Conservation (phyloP, 2,113 vertebrate species). For the Albula glossodonta region DNA sequence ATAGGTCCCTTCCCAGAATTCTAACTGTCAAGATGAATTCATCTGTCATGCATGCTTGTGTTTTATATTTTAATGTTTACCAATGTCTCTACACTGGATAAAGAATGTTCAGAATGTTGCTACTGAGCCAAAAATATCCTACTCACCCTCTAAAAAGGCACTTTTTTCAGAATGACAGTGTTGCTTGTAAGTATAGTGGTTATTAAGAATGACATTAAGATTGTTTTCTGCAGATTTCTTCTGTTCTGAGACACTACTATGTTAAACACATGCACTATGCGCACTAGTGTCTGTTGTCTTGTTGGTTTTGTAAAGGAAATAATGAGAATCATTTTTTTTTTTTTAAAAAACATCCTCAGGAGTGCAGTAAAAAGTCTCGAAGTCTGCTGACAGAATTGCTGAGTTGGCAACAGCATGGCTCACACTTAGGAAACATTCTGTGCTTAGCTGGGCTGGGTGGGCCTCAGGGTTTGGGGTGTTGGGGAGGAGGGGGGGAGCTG, state of each 20-base stretch:
- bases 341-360: neutral
- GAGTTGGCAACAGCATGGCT: neutral
- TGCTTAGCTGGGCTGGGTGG: neutral
- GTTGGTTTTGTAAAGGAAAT: no score
- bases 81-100: no score
- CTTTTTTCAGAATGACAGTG: no score
- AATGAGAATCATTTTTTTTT: neutral
- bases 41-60: neutral
- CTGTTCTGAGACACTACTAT: neutral
- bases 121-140: neutral
- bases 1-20: neutral
- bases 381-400: neutral
- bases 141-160: neutral
- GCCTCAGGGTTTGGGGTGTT: no score
- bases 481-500: neutral
- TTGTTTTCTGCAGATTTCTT: neutral
- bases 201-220: neutral
- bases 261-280: no score
- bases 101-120: neutral
- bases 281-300: neutral
- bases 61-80: neutral
- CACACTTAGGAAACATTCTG: neutral
- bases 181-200: no score
- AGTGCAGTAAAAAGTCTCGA: neutral
- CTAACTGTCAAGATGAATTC: neutral